These are phyloP conservation scores for Sarcophaga caerulescens DNA, from an alignment of 2,888 invertebrate genomes.

Conservation along the genomic window DNA sequence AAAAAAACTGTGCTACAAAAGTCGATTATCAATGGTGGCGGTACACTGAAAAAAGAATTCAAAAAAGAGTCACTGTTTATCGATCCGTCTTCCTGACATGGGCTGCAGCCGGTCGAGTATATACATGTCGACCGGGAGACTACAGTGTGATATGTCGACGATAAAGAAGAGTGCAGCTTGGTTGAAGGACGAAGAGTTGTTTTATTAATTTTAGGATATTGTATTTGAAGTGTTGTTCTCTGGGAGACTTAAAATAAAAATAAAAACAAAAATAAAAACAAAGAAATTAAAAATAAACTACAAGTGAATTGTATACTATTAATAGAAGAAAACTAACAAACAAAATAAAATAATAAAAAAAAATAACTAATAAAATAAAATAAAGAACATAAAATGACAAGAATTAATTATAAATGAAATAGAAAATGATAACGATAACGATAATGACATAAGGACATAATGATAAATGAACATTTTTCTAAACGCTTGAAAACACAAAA, in stretches of 20 bases:
- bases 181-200: constrained; percentile 64
- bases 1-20: constrained; percentile 83
- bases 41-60: constrained; percentile 85
- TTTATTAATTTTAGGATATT: constrained; percentile 67
- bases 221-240: constrained; percentile 59
- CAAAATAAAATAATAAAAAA: constrained; percentile 1
- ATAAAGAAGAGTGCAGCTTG: constrained; percentile 46
- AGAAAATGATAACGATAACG: not conserved
- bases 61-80: constrained; percentile 81
- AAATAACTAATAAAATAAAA: too few relatives aligned
- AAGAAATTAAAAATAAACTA: constrained; percentile 43
- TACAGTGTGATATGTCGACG: constrained; percentile 87
- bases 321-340: constrained; percentile 33
- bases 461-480: constrained; percentile 63
- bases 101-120: constrained; percentile 94
- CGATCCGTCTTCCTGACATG: constrained; percentile 90
- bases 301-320: constrained; percentile 64
- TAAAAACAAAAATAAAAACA: not conserved
- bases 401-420: constrained; percentile 13
- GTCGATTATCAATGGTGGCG: constrained; percentile 79
- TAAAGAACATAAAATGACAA: not conserved
- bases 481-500: constrained; percentile 64
- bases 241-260: constrained; percentile 58
- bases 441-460: constrained; percentile 20
- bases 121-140: constrained; percentile 96